phyloP scores from a whole-genome alignment of 1,140 invertebrate genomes.

The Listronotus oregonensis region DNA sequence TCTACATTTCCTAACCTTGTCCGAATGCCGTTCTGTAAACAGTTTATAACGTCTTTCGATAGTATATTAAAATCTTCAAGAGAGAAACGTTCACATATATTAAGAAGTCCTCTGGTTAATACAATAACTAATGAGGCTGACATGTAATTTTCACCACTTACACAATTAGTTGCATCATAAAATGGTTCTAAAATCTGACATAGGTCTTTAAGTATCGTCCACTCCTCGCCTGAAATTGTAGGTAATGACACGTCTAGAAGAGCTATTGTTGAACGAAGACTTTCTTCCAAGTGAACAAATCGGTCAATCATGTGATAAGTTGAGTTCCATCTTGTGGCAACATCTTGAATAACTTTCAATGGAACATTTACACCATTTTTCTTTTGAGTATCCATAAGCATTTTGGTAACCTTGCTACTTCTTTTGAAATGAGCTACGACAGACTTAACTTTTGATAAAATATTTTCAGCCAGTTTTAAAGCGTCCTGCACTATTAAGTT shows the following conservation, averaged over 20 bases:
- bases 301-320: conserved; percentile 34
- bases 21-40: not conserved
- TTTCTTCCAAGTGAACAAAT: conserved; percentile 35
- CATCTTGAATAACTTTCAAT: conserved; percentile 28
- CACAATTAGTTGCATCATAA: conserved; percentile 39
- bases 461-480: conserved; percentile 5
- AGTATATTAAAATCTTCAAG: not conserved
- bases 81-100: not conserved
- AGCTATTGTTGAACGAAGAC: conserved; percentile 11
- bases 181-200: conserved; percentile 41
- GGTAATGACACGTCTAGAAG: conserved; percentile 11
- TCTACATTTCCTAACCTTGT: not conserved
- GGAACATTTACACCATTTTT: conserved; percentile 11
- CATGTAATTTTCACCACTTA: conserved; percentile 42
- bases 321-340: conserved; percentile 35
- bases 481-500: conserved; percentile 42
- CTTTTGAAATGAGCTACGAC: conserved; percentile 30
- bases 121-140: conserved; percentile 41
- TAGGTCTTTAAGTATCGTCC: conserved; percentile 26
- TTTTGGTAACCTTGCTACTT: conserved; percentile 11
- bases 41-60: not conserved
- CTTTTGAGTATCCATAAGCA: conserved; percentile 15
- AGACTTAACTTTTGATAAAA: conserved; percentile 16
- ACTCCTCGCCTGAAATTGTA: conserved; percentile 27
- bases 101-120: not conserved